phyloP scores from a whole-genome alignment of 2,797 vertebrate species.

The Sebastes cheni region DNA sequence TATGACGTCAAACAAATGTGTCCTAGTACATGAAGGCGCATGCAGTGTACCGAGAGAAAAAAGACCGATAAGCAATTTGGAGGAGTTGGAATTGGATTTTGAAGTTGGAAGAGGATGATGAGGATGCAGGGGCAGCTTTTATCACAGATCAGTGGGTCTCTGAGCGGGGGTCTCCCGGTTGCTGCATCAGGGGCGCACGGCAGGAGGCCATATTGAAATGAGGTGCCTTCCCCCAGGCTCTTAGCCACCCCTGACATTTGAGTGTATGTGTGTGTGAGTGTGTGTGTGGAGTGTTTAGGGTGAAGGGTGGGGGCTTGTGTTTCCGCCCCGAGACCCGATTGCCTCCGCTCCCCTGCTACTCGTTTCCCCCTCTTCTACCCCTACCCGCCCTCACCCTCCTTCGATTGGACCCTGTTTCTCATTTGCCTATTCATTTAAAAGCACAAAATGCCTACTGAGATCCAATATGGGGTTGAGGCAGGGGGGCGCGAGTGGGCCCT shows the following conservation, averaged over 20 bases:
- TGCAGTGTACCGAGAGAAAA: slow-evolving; percentile 48
- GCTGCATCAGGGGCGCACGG: slow-evolving; percentile 74
- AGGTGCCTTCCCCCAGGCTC: slow-evolving; percentile 73
- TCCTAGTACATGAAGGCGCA: slow-evolving; percentile 21
- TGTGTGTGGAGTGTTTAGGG: slow-evolving; percentile 60
- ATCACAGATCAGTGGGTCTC: slow-evolving; percentile 83
- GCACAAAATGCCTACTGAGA: slow-evolving; percentile 86
- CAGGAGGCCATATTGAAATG: slow-evolving; percentile 82
- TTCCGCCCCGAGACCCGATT: slow-evolving; percentile 80
- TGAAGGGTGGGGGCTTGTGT: slow-evolving; percentile 69
- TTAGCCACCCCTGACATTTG: slow-evolving; percentile 80
- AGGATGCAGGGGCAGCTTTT: slow-evolving; percentile 74
- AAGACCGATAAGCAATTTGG: slow-evolving; percentile 79
- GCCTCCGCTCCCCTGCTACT: slow-evolving; percentile 77
- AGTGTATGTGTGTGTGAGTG: slow-evolving; percentile 47
- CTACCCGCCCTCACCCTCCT: slow-evolving; percentile 52
- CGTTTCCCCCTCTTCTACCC: slow-evolving; percentile 60
- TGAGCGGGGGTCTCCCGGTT: slow-evolving; percentile 72
- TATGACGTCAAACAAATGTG: slow-evolving; percentile 51
- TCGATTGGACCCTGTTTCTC: slow-evolving; percentile 76
- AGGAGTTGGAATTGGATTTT: slow-evolving; percentile 83
- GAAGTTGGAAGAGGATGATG: slow-evolving; percentile 75
- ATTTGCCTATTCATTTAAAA: slow-evolving; percentile 89
- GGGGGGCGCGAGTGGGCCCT: slow-evolving; percentile 79
- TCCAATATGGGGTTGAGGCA: slow-evolving; percentile 86